phyloP scores from a whole-genome alignment of 2,888 invertebrate genomes.

The Tenthredo distinguenda region DNA sequence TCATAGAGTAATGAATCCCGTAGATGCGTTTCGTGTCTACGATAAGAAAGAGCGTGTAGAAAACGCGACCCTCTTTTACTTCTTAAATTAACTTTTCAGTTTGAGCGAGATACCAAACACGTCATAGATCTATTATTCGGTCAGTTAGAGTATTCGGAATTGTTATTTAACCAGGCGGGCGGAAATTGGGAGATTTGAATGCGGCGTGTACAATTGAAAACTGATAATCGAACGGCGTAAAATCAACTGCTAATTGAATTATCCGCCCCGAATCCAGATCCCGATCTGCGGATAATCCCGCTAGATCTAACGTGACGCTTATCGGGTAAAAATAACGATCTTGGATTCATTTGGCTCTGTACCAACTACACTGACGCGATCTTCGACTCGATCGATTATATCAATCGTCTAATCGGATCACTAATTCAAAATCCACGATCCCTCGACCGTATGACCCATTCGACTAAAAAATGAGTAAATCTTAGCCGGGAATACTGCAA shows the following conservation, averaged over 20 bases:
- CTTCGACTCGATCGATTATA: not conserved
- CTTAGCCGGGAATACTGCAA: not conserved
- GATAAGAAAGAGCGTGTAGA: no score
- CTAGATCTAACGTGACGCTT: not conserved
- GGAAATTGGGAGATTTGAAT: not conserved
- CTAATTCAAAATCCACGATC: not conserved
- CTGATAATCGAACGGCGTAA: not conserved
- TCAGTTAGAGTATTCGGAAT: not conserved
- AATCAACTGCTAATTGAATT: not conserved
- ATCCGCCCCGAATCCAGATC: not conserved
- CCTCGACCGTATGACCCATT: not conserved
- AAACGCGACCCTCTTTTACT: not conserved
- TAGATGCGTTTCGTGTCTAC: not conserved
- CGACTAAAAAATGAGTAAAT: not conserved
- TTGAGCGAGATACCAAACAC: no score
- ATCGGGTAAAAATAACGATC: not conserved
- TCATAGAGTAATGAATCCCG: not conserved
- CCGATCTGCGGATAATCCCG: not conserved
- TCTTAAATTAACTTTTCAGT: not conserved
- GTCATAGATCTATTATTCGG: no score
- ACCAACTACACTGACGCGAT: not conserved
- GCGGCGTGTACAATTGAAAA: constrained; percentile 7
- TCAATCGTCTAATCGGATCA: not conserved
- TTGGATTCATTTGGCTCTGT: not conserved
- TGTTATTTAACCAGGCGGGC: not conserved